phyloP scores from a whole-genome alignment of 64 coral and sea anemone species.

The Montipora sp. region DNA sequence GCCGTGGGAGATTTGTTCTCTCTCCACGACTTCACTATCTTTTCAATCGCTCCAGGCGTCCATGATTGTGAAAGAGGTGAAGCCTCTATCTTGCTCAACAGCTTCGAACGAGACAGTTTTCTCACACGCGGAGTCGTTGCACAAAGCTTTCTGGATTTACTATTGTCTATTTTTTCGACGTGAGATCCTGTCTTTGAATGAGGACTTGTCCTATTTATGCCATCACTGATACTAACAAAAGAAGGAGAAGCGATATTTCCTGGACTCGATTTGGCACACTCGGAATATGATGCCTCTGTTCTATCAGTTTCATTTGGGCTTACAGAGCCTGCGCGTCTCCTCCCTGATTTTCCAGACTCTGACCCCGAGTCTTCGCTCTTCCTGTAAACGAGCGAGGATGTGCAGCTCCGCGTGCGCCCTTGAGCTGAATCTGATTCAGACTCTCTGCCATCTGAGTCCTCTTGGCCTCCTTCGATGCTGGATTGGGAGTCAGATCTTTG shows the following conservation, averaged over 20 bases:
- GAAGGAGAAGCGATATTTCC: background rate
- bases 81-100: constrained; percentile 35
- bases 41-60: constrained; percentile 62
- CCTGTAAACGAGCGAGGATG: background rate
- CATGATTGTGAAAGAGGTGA: constrained; percentile 60
- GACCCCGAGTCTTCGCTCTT: constrained; percentile 37
- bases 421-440: constrained; percentile 19
- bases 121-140: background rate
- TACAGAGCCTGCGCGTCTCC: background rate
- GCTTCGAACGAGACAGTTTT: constrained; percentile 22
- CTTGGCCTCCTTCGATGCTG: constrained; percentile 21
- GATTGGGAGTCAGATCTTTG: constrained; percentile 41
- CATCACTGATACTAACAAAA: background rate
- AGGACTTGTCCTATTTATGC: background rate
- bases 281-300: constrained; percentile 17
- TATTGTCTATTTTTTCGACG: background rate
- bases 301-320: constrained; percentile 19
- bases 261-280: background rate
- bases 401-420: background rate
- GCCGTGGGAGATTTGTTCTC: constrained; percentile 22
- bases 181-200: background rate
- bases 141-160: background rate
- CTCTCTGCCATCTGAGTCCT: constrained; percentile 30
- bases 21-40: constrained; percentile 75
- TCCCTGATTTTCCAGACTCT: constrained; percentile 11